Evolutionary conservation across 2,797 vertebrate genomes (phyloP), one percentile per base, ranked within the genome.

Genomic region (Hoplostethus mediterraneus): DNA sequence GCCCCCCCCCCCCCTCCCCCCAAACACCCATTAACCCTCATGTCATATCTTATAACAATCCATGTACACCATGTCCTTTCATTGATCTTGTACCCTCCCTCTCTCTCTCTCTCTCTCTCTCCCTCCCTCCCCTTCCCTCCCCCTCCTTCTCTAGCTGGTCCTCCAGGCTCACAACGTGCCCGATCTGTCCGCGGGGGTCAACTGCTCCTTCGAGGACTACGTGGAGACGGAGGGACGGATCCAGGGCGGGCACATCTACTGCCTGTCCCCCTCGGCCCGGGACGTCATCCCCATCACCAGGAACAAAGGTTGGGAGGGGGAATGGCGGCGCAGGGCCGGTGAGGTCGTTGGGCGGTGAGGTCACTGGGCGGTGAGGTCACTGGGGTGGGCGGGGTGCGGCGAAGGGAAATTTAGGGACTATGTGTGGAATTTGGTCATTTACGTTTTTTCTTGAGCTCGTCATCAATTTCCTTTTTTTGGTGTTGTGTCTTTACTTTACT

Each of bases 191-290:
- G 95, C 95, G 0, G 98, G 98, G 30, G 95, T 99, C 87, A 98
- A 98, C 93, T 99, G 98, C 90, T 98, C 98, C 76, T 99, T 99
- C 0, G 98, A 97, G 93, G 97, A 98, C 93, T 99, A 97, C 73
- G 97, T 95, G 0, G 97, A 98, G 91, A 97, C 96, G 0, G 98
- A 98, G 90, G 96, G 96, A 60, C 90, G 89, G 60, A 95, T 99
- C 78, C 95, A 97, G 79, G 95, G 95, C 0, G 96, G 95, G 49
- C 95, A 91, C 78, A 97, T 99, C 89, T 97, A 94, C 89, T 99
- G 98, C 87, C 93, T 92, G 77, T 99, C 97, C 7, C 98, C 98
- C 9, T 96, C 96, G 0, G 86, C 95, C 12, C 95, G 93, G 67
- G 97, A 99, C 0, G 92, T 99, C 68, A 95, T 96, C 16, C 97